Conservation (phyloP, 2,797 vertebrate species). For the Podarcis siculus region DNA sequence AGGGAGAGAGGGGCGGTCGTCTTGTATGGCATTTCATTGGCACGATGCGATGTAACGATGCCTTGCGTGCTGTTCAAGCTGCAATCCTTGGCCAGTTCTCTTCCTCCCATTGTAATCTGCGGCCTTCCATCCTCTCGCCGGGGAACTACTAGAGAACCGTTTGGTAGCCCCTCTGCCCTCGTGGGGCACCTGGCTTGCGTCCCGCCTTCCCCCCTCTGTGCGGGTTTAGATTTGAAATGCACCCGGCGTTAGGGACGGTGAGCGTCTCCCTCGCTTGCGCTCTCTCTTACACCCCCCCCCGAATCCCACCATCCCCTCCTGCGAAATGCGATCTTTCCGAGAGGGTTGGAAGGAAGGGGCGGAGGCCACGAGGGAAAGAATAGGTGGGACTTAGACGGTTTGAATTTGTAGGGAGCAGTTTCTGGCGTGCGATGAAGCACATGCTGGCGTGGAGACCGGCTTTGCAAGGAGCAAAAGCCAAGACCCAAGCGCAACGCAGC, state of each 20-base stretch:
- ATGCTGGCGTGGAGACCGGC: background rate
- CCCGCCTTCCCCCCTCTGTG: background rate
- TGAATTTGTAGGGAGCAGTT: slow-evolving; percentile 11
- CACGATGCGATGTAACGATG: background rate
- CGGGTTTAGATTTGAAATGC: slow-evolving; percentile 22
- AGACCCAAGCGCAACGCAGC: background rate
- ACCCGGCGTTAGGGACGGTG: background rate
- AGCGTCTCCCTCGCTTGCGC: too few relatives aligned
- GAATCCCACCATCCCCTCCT: background rate
- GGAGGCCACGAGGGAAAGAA: slow-evolving; percentile 26
- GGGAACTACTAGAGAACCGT: background rate
- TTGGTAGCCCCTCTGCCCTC: background rate
- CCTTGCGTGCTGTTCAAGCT: background rate
- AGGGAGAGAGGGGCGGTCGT: background rate
- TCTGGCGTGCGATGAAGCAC: background rate
- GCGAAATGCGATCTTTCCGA: slow-evolving; percentile 5
- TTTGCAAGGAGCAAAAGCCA: background rate
- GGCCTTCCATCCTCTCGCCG: background rate
- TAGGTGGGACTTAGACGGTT: slow-evolving; percentile 41
- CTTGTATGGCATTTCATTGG: background rate
- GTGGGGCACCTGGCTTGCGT: slow-evolving; percentile 2
- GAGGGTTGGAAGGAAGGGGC: slow-evolving; percentile 1
- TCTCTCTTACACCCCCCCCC: too few relatives aligned
- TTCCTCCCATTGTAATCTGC: background rate
- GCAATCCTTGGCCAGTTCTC: background rate